Conservation (phyloP, 2,113 vertebrate species). For the Poecile atricapillus region DNA sequence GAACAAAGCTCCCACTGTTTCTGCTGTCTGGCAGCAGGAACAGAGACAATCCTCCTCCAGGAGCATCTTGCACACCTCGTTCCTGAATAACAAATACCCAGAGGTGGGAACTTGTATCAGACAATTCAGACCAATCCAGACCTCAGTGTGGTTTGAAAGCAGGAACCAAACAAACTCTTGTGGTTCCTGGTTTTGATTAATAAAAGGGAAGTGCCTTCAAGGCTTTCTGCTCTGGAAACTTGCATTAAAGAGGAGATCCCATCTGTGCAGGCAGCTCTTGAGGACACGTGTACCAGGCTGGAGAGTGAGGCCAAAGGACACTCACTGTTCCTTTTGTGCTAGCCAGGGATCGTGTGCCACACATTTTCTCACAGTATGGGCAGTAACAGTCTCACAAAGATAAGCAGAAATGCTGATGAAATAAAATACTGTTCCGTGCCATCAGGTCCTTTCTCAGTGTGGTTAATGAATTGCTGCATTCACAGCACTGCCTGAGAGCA, state of each 20-base stretch:
- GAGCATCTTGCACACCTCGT: background rate
- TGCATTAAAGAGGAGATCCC: background rate
- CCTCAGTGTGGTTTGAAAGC: background rate
- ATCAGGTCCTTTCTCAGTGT: background rate
- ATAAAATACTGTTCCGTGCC: background rate
- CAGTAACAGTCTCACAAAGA: background rate
- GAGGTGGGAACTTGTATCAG: background rate
- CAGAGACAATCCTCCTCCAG: background rate
- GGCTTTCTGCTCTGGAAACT: background rate
- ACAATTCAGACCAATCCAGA: background rate
- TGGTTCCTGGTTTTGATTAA: slow-evolving; percentile 48
- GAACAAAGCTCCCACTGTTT: background rate
- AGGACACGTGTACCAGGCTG: background rate
- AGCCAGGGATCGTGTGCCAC: fast-evolving
- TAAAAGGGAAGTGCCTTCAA: slow-evolving; percentile 35
- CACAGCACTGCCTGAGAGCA: background rate
- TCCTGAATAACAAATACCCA: background rate
- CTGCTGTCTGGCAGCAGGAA: background rate
- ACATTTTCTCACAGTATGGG: background rate
- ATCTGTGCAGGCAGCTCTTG: background rate
- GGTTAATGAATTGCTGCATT: background rate
- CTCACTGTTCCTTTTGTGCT: background rate
- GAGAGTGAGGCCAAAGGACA: background rate
- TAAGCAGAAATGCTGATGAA: background rate
- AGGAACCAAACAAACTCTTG: background rate